A percentile compares a stretch with the other conserved stretches of the same genome.
Evolutionary conservation across 2,113 vertebrate species (phyloP).

Genomic region (Himantopus leucocephalus): DNA sequence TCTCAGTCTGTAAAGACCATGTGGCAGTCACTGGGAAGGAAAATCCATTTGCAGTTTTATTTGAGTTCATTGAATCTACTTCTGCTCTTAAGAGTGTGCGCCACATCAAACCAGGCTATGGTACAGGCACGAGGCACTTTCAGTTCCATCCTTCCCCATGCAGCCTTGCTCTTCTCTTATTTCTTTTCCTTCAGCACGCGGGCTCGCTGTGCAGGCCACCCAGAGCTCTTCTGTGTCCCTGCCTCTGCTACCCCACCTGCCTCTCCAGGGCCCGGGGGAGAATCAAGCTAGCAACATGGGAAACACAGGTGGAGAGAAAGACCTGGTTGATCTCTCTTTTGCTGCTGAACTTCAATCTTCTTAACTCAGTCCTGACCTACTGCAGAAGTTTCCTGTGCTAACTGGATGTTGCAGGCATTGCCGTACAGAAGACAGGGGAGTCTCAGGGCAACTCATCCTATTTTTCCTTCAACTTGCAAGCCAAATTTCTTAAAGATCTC

Average conservation of each 20-base stretch:
- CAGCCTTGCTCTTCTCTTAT: background rate
- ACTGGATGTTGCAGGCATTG: background rate
- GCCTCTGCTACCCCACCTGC: background rate
- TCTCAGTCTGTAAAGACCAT: background rate
- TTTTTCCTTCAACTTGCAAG: background rate
- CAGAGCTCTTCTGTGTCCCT: background rate
- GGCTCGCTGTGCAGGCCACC: background rate
- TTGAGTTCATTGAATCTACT: background rate
- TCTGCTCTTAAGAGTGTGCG: background rate
- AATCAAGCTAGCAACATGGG: background rate
- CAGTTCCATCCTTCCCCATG: background rate
- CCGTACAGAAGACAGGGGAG: background rate
- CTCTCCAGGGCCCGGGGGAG: background rate
- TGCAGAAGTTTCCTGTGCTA: background rate
- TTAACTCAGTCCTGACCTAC: background rate
- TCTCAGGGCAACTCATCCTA: background rate
- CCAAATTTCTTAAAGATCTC: background rate
- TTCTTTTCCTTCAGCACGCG: background rate
- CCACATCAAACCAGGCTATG: background rate
- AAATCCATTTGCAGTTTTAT: background rate
- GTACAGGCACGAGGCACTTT: background rate
- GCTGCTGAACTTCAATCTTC: background rate
- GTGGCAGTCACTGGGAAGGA: background rate
- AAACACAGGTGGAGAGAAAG: background rate
- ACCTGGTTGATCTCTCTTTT: background rate